Base-by-base conservation (phyloP, 2,888 invertebrate species). In the Bombylius major region DNA sequence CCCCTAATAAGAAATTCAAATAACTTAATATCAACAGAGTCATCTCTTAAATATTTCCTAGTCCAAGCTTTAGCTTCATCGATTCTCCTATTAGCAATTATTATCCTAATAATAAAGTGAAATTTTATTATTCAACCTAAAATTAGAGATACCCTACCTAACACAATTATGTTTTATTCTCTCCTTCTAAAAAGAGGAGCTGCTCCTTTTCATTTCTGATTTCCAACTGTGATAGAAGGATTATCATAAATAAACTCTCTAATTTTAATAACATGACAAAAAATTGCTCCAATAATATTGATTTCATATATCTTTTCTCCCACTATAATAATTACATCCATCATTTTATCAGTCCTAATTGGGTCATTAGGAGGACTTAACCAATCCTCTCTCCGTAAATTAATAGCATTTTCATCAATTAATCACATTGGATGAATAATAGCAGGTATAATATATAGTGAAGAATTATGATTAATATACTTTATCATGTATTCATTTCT, bases 361-460 rank as follows among this genome's bases (percentile, higher is more conserved):
- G 78, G 81, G 45, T 71, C 78, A 55, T 64, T 82, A 42, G 65
- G 66, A 8, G 79, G 79, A 6, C 62, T 82, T 65, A 80, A 79
- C 59, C 78, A 80, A 76, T 75, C 75, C 0, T 76, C 76, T 0
- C 54, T 80, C 62, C 80, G 80, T 62, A 79, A 80, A 78, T 70
- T 82, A 69, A 68, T 82, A 76, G 72, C 78, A 47, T 82, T 76
- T 67, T 83, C 82, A 0, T 82, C 82, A 0, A 81, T 83, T 74
- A 81, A 81, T 69, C 81, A 83, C 67, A 68, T 82, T 71, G 75
- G 79, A 0, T 83, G 82, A 77, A 77, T 80, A 71, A 50, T 80
- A 62, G 64, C 69, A 34, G 65, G 75, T 0, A 67, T 78, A 66
- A 65, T 75, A 68, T 73, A 76, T 63, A 77, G 70, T 61, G 73